Evolutionary conservation across 1,140 invertebrate species (phyloP).

Genomic region (Chironomus striatipennis): DNA sequence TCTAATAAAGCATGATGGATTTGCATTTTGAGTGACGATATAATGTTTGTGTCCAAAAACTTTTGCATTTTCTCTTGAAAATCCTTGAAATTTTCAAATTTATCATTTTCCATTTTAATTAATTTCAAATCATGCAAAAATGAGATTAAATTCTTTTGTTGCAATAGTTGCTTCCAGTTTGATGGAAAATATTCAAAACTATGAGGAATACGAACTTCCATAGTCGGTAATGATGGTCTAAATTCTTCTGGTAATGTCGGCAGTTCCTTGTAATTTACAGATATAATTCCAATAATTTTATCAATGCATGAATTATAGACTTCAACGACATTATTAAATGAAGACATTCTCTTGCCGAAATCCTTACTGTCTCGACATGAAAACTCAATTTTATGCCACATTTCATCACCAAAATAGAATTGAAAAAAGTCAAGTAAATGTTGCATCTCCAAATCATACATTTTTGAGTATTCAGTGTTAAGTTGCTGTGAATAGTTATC

Average conservation of each 20-base stretch:
- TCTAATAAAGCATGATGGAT: not conserved
- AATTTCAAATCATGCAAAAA: not conserved
- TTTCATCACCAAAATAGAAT: conserved; percentile 51
- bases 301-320: conserved; percentile 56
- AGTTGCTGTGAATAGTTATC: not conserved
- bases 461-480: conserved; percentile 39
- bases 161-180: conserved; percentile 40
- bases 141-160: not conserved
- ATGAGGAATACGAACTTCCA: conserved; percentile 38
- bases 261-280: conserved; percentile 44
- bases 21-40: not conserved
- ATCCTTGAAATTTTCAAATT: not conserved
- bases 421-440: conserved; percentile 47
- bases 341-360: conserved; percentile 42
- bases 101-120: not conserved
- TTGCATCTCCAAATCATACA: conserved; percentile 50
- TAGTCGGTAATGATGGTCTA: conserved; percentile 38
- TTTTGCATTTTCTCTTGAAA: not conserved
- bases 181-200: conserved; percentile 47
- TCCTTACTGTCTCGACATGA: conserved; percentile 42
- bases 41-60: not conserved
- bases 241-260: conserved; percentile 47
- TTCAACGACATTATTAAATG: conserved; percentile 49
- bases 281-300: conserved; percentile 50
- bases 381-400: conserved; percentile 52